Evolutionary conservation across 2,797 vertebrate genomes (phyloP).

Genomic region (Scarus forsteni): DNA sequence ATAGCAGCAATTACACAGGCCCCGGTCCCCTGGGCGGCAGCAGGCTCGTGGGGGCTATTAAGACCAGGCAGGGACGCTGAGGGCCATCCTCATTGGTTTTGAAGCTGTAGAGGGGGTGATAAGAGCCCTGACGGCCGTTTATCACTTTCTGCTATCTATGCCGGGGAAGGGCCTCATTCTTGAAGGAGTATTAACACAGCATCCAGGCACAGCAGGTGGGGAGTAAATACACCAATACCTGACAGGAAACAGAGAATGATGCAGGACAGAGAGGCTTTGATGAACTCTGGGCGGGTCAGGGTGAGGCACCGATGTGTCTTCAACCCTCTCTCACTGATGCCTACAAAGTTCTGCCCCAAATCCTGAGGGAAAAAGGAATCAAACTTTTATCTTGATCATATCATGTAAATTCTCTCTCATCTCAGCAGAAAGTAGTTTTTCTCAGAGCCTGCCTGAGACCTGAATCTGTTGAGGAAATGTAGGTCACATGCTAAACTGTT

Average conservation of each 20-base stretch:
- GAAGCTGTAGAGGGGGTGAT: slow-evolving; percentile 46
- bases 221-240: not conserved
- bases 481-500: slow-evolving; percentile 51
- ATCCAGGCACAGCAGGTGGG: slow-evolving; percentile 21
- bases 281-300: slow-evolving; percentile 48
- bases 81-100: slow-evolving; percentile 60
- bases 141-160: slow-evolving; percentile 49
- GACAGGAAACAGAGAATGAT: slow-evolving; percentile 17
- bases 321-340: not conserved
- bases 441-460: slow-evolving; percentile 20
- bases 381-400: slow-evolving; percentile 39
- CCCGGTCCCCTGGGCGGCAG: slow-evolving; percentile 30
- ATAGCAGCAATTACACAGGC: slow-evolving; percentile 78
- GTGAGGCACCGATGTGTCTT: slow-evolving; percentile 24
- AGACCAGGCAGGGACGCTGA: slow-evolving; percentile 8
- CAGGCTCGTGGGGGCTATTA: slow-evolving; percentile 63
- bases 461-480: slow-evolving; percentile 46
- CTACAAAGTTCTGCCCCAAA: slow-evolving; percentile 11
- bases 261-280: slow-evolving; percentile 32
- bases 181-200: slow-evolving; percentile 39
- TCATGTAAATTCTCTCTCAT: slow-evolving; percentile 33
- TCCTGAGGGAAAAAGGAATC: slow-evolving; percentile 19
- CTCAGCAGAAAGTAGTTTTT: slow-evolving; percentile 1
- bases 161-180: slow-evolving; percentile 10
- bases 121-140: slow-evolving; percentile 43